Conservation (phyloP, 2,888 invertebrate species). For the Zele albiditarsus region DNA sequence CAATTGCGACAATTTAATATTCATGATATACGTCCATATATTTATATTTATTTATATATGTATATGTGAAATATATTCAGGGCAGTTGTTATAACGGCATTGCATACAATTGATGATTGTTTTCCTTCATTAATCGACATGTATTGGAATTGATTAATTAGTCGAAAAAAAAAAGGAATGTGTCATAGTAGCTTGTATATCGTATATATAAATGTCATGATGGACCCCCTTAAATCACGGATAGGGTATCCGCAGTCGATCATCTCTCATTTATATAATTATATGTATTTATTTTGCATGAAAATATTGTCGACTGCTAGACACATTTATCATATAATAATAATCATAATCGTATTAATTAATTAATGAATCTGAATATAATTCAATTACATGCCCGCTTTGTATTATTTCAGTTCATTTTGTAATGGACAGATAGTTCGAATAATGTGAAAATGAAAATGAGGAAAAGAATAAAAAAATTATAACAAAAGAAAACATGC, state of each 20-base stretch:
- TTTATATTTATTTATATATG: slow-evolving; percentile 12
- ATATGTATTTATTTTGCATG: slow-evolving; percentile 32
- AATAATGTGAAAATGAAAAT: slow-evolving; percentile 8
- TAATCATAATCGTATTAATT: slow-evolving; percentile 14
- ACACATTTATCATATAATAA: slow-evolving; percentile 29
- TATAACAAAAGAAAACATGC: slow-evolving; percentile 13
- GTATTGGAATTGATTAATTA: slow-evolving; percentile 38
- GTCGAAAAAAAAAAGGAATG: slow-evolving; percentile 8
- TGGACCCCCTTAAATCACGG: slow-evolving; percentile 35
- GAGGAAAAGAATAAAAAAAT: not conserved
- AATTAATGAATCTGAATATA: not conserved
- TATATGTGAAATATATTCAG: slow-evolving; percentile 18
- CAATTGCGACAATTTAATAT: slow-evolving; percentile 15
- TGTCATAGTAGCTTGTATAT: not conserved
- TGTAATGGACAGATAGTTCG: not conserved
- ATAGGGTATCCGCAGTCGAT: slow-evolving; percentile 39
- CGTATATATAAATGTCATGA: slow-evolving; percentile 13
- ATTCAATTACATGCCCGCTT: not conserved
- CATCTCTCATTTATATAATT: slow-evolving; percentile 21
- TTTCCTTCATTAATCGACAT: slow-evolving; percentile 38
- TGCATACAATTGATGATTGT: slow-evolving; percentile 35
- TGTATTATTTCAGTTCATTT: slow-evolving; percentile 9
- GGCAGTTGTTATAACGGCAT: slow-evolving; percentile 32
- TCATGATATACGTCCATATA: slow-evolving; percentile 23
- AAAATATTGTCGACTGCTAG: slow-evolving; percentile 41